phyloP scores from a whole-genome alignment of 2,113 vertebrate species.

The Phylloscopus trochilus region DNA sequence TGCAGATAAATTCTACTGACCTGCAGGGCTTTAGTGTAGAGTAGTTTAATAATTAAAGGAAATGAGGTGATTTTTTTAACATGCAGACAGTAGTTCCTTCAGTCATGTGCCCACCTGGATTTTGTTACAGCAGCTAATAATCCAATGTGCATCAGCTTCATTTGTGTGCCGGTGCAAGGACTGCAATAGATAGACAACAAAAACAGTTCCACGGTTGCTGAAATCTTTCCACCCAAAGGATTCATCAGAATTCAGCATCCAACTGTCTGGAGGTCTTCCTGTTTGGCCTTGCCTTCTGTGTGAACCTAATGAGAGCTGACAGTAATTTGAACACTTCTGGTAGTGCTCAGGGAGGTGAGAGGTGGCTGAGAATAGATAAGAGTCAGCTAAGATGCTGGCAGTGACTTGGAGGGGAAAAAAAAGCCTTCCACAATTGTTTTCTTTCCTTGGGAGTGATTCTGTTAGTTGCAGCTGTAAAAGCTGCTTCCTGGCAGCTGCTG shows the following conservation, averaged over 20 bases:
- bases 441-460: slow-evolving; percentile 16
- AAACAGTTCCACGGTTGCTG: background rate
- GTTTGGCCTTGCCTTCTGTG: background rate
- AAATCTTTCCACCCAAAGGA: background rate
- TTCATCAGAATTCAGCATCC: slow-evolving; percentile 27
- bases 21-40: background rate
- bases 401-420: background rate
- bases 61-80: background rate
- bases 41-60: slow-evolving; percentile 12
- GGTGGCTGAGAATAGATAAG: slow-evolving; percentile 45
- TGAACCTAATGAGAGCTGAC: slow-evolving; percentile 51
- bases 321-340: slow-evolving; percentile 49
- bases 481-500: slow-evolving; percentile 31
- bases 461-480: slow-evolving; percentile 14
- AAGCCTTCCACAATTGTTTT: slow-evolving; percentile 9
- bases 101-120: background rate
- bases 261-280: slow-evolving; percentile 12
- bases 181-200: background rate
- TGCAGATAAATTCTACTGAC: background rate
- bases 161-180: background rate
- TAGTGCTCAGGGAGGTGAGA: slow-evolving; percentile 35
- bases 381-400: slow-evolving; percentile 6
- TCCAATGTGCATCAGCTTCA: background rate
- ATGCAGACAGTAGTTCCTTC: background rate
- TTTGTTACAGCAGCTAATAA: background rate